A percentile compares a stretch with the other conserved stretches of the same genome.
phyloP scores from a whole-genome alignment of 2,113 vertebrate species.

The Malurus elegans region DNA sequence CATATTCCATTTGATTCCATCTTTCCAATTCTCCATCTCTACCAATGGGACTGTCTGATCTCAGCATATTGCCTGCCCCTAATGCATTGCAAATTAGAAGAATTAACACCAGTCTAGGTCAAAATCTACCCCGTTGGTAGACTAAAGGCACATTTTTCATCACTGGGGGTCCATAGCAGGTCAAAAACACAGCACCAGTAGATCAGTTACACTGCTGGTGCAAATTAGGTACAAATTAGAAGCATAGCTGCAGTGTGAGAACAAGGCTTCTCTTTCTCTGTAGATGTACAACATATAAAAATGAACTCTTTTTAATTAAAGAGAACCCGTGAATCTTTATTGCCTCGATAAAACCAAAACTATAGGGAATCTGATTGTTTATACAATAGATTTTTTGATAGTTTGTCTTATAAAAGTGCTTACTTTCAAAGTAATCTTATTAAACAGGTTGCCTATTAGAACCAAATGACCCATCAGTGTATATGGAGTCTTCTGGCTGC shows the following conservation, averaged over 20 bases:
- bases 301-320: not conserved
- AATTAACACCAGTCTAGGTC: not conserved
- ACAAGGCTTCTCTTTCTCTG: not conserved
- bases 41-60: not conserved
- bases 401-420: not conserved
- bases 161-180: not conserved
- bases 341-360: not conserved
- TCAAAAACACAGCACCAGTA: not conserved
- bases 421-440: not conserved
- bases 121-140: not conserved
- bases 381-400: not conserved
- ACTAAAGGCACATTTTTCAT: not conserved
- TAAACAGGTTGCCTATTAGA: not conserved
- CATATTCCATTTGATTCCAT: not conserved
- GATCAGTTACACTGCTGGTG: slow-evolving; percentile 7
- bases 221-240: slow-evolving; percentile 43
- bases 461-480: not conserved
- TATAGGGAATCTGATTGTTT: not conserved
- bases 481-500: not conserved
- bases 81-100: not conserved
- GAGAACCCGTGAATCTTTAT: not conserved
- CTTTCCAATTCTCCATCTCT: not conserved
- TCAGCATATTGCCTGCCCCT: not conserved
- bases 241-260: not conserved
- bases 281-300: not conserved